These are phyloP conservation scores for Dermatemys mawii DNA, from an alignment of 2,113 vertebrate genomes.

Conservation along the genomic window DNA sequence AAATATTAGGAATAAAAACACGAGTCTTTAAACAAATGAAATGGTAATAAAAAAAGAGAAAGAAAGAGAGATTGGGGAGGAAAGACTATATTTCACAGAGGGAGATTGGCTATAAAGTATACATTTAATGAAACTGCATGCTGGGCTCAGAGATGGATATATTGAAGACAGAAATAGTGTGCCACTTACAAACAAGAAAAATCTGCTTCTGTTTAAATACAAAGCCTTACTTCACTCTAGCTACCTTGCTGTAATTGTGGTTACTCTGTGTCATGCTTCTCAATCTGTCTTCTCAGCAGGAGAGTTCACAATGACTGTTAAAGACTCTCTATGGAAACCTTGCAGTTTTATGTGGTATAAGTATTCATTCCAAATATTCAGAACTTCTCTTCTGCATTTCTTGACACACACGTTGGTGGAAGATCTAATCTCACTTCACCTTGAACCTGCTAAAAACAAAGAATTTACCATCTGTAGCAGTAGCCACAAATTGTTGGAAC, in stretches of 20 bases:
- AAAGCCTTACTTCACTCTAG: not conserved
- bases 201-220: not conserved
- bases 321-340: not conserved
- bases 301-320: not conserved
- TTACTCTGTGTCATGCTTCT: not conserved
- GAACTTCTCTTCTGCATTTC: not conserved
- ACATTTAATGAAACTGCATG: not conserved
- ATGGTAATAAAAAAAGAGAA: not conserved
- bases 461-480: not conserved
- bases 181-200: not conserved
- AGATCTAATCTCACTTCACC: not conserved
- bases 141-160: not conserved
- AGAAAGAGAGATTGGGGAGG: not conserved
- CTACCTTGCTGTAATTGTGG: not conserved
- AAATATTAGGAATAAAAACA: constrained; percentile 20
- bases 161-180: not conserved
- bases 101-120: not conserved
- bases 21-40: not conserved
- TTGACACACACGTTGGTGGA: not conserved
- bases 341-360: not conserved
- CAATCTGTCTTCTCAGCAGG: not conserved
- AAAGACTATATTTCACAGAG: not conserved
- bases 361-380: not conserved
- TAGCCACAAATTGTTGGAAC: not conserved
- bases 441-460: not conserved